Evolutionary conservation across 2,888 invertebrate species (phyloP).

Genomic region (Tiliacea aurago): DNA sequence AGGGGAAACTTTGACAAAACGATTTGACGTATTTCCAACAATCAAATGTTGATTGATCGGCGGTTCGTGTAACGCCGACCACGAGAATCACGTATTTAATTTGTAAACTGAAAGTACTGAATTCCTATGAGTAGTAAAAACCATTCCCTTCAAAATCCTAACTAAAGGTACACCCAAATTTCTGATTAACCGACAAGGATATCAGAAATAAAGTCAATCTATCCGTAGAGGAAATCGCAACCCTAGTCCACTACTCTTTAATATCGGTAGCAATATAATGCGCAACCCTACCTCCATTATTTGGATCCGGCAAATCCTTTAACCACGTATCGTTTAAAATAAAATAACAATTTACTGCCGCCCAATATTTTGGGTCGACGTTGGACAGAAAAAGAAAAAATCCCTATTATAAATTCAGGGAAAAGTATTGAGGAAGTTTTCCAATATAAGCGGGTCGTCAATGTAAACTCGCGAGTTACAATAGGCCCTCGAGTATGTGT

Average conservation of each 20-base stretch:
- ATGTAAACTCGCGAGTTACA: constrained; percentile 67
- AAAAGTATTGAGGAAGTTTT: constrained; percentile 53
- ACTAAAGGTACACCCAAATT: background rate
- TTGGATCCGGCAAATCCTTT: constrained; percentile 41
- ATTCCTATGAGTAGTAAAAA: constrained; percentile 2
- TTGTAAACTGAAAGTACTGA: background rate
- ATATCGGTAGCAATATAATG: constrained; percentile 50
- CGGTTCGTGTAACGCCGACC: background rate
- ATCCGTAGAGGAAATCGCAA: constrained; percentile 17
- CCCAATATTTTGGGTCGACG: constrained; percentile 29
- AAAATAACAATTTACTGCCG: constrained; percentile 51
- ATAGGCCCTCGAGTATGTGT: constrained; percentile 78
- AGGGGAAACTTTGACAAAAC: constrained; percentile 23
- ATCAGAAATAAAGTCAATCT: constrained; percentile 17
- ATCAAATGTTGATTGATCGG: constrained; percentile 26
- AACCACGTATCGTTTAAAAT: constrained; percentile 56
- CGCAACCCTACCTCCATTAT: constrained; percentile 52
- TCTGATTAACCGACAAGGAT: constrained; percentile 16
- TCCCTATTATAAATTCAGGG: constrained; percentile 57
- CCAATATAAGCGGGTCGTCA: constrained; percentile 66
- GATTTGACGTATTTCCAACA: constrained; percentile 12
- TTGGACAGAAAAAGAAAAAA: constrained; percentile 48
- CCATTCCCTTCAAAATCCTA: background rate
- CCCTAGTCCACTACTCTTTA: constrained; percentile 32
- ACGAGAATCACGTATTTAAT: constrained; percentile 10